Base-by-base conservation (phyloP, 92 coral and sea anemone genomes). In the Actinernus sp. region DNA sequence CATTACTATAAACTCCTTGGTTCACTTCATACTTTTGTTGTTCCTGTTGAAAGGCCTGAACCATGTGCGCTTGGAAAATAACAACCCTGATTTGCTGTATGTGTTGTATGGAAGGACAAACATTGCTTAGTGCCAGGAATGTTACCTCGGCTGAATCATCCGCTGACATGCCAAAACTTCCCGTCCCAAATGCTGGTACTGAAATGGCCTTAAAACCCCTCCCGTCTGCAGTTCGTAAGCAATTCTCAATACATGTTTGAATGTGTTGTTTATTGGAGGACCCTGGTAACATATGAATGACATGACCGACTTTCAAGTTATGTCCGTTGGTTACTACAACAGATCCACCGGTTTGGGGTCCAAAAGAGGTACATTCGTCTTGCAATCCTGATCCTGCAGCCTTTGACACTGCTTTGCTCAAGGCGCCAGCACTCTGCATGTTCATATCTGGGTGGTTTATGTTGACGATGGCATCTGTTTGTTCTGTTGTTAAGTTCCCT, bases 131-230 rank as follows among this genome's bases (percentile, higher is more conserved):
- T 31, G 93, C 93, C 23, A 57, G 63, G 22, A 87, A 78, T 26
- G 63, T 74, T 19, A 70, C 49, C 16, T 58, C 57, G 20, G 93
- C 93, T 14, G 88, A 81, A 30, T 68, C 64, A 13, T 12, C 58
- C 5, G 22, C 76, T 8, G 82, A 38, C 18, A 83, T 36, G 18
- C 71, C 55, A 14, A 55, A 55, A 23, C 56, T 68, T 50, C 93
- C 93, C 10, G 93, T 87, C 14, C 93, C 93, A 23, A 80, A 40
- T 17, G 88, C 88, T 34, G 93, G 93, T 3, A 87, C 7, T 5
- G 88, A 81, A 29, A 87, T 61, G 1, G 81, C 50, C 23, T 28
- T 58, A 28, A 68, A 69, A 9, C 88, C 88, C 4, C 44, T 31
- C 18, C 28, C 14, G 25, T 87, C 85, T 3, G 88, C 93, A 22